Conservation (phyloP, 2,113 vertebrate species). For the Tychaedon coryphoeus region DNA sequence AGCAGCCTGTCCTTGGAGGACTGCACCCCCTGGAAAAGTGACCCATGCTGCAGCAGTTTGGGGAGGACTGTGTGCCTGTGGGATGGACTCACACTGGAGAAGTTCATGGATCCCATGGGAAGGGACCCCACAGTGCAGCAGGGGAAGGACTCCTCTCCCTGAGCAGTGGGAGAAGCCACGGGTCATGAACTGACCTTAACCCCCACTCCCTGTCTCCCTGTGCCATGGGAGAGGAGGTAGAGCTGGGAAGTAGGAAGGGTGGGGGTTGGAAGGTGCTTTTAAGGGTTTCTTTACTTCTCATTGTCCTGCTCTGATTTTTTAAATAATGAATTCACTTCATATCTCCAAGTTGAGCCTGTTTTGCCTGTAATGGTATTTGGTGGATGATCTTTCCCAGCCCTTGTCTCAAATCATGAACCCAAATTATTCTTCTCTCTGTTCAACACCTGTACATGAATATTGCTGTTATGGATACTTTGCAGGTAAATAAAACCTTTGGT, state of each 20-base stretch:
- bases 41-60: no score
- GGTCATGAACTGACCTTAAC: no score
- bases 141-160: no score
- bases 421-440: background rate
- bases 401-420: background rate
- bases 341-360: background rate
- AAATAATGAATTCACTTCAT: background rate
- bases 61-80: no score
- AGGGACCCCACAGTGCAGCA: no score
- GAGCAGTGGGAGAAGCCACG: no score
- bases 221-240: no score
- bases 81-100: no score
- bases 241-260: background rate
- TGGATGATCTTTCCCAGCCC: background rate
- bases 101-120: no score
- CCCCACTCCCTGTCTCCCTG: no score
- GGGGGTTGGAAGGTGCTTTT: background rate
- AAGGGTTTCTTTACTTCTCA: background rate
- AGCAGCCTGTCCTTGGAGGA: no score
- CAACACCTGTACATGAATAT: background rate
- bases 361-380: background rate
- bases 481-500: background rate
- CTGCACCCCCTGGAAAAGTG: no score
- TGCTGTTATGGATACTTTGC: background rate
- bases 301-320: background rate